phyloP scores from a whole-genome alignment of 2,113 vertebrate species.

The Poeciliopsis occidentalis region DNA sequence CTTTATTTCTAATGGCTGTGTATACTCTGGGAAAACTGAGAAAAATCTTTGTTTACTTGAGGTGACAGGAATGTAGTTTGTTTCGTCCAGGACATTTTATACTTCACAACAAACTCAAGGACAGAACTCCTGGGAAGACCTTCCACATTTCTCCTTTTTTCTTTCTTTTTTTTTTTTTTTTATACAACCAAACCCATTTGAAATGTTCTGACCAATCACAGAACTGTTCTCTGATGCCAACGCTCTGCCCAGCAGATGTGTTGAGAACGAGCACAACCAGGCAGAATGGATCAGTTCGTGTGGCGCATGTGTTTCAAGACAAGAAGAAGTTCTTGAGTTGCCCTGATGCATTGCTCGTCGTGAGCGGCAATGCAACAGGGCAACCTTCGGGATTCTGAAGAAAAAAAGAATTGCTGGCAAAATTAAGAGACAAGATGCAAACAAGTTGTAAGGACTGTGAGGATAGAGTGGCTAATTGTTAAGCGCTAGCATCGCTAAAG shows the following conservation, averaged over 20 bases:
- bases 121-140: not conserved
- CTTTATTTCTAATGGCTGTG: not conserved
- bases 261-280: not conserved
- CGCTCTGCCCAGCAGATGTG: not conserved
- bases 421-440: no score
- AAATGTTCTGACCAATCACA: not conserved
- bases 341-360: no score
- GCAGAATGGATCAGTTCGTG: not conserved
- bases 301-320: no score
- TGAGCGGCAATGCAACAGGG: no score
- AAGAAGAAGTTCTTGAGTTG: no score
- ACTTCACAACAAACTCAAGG: not conserved
- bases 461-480: not conserved
- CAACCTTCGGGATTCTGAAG: no score
- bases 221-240: not conserved
- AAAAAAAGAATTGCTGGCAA: no score
- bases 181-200: not conserved
- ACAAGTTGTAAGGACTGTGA: not conserved
- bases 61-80: not conserved
- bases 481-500: not conserved
- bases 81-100: not conserved
- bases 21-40: not conserved
- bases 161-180: not conserved
- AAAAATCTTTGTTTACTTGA: not conserved
- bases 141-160: not conserved